These are phyloP conservation scores for Choristoneura fumiferana DNA, from an alignment of 1,140 invertebrate species.

Conservation along the genomic window DNA sequence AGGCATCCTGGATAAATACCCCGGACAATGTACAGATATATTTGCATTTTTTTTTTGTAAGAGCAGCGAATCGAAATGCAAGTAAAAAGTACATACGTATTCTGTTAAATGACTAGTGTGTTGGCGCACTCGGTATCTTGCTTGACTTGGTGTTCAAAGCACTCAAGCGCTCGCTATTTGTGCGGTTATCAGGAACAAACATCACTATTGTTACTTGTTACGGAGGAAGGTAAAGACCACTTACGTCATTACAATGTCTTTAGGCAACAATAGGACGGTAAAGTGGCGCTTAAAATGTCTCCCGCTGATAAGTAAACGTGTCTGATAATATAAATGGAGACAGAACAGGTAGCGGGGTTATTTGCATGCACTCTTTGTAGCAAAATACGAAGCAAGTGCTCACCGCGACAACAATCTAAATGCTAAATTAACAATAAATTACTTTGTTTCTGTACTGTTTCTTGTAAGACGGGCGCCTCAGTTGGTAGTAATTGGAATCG, in stretches of 20 bases:
- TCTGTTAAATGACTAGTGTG: too few relatives aligned
- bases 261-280: neutral
- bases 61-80: too few relatives aligned
- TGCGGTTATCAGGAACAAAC: neutral
- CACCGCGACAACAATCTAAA: conserved; percentile 7
- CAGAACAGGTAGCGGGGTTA: conserved; percentile 11
- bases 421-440: conserved; percentile 16
- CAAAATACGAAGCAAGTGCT: conserved; percentile 1
- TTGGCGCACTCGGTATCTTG: too few relatives aligned
- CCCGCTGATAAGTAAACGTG: conserved; percentile 12
- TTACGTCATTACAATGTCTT: conserved; percentile 17
- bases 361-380: conserved; percentile 6
- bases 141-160: too few relatives aligned
- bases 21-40: too few relatives aligned
- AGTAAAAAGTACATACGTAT: too few relatives aligned
- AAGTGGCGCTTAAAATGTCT: conserved; percentile 4
- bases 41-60: too few relatives aligned
- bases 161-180: neutral
- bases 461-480: neutral
- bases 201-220: conserved; percentile 16
- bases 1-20: too few relatives aligned
- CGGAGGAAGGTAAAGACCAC: conserved; percentile 5
- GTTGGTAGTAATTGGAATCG: conserved; percentile 15
- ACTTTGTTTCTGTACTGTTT: conserved; percentile 14
- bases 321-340: conserved; percentile 13